phyloP scores from a whole-genome alignment of 2,113 vertebrate genomes.

The Alosa alosa region DNA sequence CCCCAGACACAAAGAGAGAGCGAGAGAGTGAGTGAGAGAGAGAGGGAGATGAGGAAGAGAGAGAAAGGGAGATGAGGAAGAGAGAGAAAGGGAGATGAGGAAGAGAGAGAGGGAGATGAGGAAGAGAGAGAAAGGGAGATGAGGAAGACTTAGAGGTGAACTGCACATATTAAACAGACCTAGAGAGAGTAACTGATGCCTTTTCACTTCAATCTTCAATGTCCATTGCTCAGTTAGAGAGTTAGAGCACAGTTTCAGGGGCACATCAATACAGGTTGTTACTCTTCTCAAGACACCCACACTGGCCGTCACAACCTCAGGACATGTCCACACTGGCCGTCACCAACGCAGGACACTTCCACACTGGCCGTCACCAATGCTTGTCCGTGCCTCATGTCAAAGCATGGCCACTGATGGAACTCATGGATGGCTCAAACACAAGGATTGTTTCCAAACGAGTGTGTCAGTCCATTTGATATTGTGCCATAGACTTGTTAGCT shows the following conservation, averaged over 20 bases:
- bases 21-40: too few relatives aligned
- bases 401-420: too few relatives aligned
- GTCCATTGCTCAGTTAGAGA: neutral
- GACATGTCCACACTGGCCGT: neutral
- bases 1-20: too few relatives aligned
- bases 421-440: neutral
- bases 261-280: neutral
- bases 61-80: too few relatives aligned
- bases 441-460: neutral
- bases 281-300: neutral
- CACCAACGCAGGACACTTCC: neutral
- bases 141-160: too few relatives aligned
- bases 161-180: neutral
- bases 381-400: too few relatives aligned
- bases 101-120: too few relatives aligned
- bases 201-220: neutral
- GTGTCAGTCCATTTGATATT: neutral
- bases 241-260: neutral
- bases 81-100: too few relatives aligned
- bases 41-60: too few relatives aligned
- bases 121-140: too few relatives aligned
- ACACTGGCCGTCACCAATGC: neutral
- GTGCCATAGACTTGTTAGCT: too few relatives aligned
- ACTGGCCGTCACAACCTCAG: neutral
- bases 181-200: neutral